Conservation (phyloP, 2,888 invertebrate species). For the Nemoura dubitans region DNA sequence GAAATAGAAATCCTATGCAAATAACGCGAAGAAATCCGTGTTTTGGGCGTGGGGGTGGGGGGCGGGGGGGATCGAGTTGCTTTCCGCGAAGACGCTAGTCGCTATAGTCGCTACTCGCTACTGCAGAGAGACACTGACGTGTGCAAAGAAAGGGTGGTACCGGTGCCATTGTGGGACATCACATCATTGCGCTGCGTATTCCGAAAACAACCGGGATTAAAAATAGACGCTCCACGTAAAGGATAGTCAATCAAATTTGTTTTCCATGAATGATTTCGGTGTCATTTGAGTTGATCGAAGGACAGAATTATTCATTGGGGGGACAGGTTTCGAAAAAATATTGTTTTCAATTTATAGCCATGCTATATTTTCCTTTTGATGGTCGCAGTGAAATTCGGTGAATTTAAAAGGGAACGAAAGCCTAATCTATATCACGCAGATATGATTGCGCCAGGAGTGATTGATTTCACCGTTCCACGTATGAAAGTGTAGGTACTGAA, state of each 20-base stretch:
- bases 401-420: background rate
- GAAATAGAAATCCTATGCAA: conserved; percentile 67
- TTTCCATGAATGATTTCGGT: too few relatives aligned
- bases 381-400: background rate
- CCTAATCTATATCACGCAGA: background rate
- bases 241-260: background rate
- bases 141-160: conserved; percentile 8
- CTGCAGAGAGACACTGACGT: background rate
- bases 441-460: background rate
- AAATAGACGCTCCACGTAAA: background rate
- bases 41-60: conserved; percentile 43
- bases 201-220: conserved; percentile 22
- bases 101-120: too few relatives aligned
- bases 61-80: background rate
- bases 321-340: background rate
- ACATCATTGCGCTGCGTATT: background rate
- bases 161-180: background rate
- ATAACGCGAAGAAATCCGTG: conserved; percentile 54
- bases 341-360: background rate
- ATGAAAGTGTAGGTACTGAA: background rate
- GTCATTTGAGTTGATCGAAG: too few relatives aligned
- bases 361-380: background rate
- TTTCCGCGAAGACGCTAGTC: background rate
- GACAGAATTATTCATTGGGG: background rate
- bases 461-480: conserved; percentile 1